These are phyloP conservation scores for Archips crataeganus DNA, from an alignment of 2,888 invertebrate species.

Conservation along the genomic window DNA sequence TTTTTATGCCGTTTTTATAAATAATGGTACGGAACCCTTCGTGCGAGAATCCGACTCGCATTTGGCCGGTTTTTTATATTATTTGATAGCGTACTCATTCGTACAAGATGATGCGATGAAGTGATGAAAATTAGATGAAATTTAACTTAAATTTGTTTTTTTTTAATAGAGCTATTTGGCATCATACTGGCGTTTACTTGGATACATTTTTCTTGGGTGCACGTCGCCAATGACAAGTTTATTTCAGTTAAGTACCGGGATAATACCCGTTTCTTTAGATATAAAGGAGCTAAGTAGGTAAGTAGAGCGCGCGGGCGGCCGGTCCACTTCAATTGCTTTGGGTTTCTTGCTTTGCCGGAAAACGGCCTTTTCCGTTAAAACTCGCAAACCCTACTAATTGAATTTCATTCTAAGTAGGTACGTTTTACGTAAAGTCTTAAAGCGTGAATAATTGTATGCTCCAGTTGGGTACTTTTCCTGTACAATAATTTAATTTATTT, in stretches of 20 bases:
- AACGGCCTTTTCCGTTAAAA: conserved; percentile 57
- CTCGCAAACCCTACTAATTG: conserved; percentile 52
- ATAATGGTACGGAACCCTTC: too few species aligned
- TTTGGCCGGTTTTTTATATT: too few species aligned
- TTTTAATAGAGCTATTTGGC: neutral
- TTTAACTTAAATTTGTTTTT: neutral
- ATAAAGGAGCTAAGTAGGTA: conserved; percentile 45
- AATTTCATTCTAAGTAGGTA: conserved; percentile 16
- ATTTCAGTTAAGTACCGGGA: conserved; percentile 1
- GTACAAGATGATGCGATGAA: neutral
- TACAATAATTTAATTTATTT: conserved; percentile 17
- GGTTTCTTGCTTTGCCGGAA: conserved; percentile 51
- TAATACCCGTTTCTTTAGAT: conserved; percentile 34
- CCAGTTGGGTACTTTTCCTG: conserved; percentile 1
- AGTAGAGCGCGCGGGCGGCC: conserved; percentile 2
- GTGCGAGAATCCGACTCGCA: too few species aligned
- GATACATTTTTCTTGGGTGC: neutral
- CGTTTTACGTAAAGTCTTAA: conserved; percentile 16
- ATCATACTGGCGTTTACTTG: neutral
- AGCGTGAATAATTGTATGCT: conserved; percentile 2
- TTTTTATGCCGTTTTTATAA: too few species aligned
- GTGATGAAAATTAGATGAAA: neutral
- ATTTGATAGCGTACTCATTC: too few species aligned
- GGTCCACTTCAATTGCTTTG: conserved; percentile 56
- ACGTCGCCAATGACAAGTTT: conserved; percentile 1